Evolutionary conservation across 2,797 vertebrate species (phyloP), one percentile per base, ranked within the genome.

Genomic region (Babyrousa celebensis): DNA sequence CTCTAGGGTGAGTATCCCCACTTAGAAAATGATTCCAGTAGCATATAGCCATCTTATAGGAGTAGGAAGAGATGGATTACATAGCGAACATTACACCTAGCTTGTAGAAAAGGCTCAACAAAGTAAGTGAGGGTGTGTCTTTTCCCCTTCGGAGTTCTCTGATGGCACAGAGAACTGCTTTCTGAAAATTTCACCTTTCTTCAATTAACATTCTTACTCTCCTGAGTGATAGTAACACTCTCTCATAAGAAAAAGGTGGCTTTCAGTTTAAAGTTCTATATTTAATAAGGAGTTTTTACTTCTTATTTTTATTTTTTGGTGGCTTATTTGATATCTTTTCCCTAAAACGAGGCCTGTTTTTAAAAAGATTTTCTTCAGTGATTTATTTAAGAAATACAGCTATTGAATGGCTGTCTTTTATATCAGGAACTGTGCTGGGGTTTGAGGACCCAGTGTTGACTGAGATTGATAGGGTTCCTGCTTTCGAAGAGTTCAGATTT

Each of bases 331-430:
- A 23, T 91, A 43, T 74, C 7, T 74, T 96, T 67, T 15, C 18
- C 21, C 36, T 94, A 36, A 54, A 63, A 25, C 74, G 20, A 29
- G 29, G 62, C 32, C 32, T 54, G 2, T 18, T 17, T 43, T 88
- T 72, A 43, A 84, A 92, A 60, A 93, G 11, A 10, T 27, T 91
- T 89, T 65, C 32, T 92, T 72, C 7, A 6, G 25, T 56, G 62
- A 87, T 85, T 94, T 48, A 43, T 83, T 92, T 78, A 80, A 52
- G 87, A 95, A 84, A 62, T 75, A 75, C 27, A 80, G 65, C 67
- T 36, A 75, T 27, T 56, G 54, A 94, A 54, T 0, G 25, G 25
- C 11, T 18, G 17, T 58, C 32, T 54, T 1, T 36, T 48, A 3
- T 83, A 68, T 91, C 20, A 85, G 75, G 10, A 93, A 60, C 52